Evolutionary conservation across 2,113 vertebrate species (phyloP), one percentile per base, ranked within the genome.

Genomic region (Thalassoma bifasciatum): DNA sequence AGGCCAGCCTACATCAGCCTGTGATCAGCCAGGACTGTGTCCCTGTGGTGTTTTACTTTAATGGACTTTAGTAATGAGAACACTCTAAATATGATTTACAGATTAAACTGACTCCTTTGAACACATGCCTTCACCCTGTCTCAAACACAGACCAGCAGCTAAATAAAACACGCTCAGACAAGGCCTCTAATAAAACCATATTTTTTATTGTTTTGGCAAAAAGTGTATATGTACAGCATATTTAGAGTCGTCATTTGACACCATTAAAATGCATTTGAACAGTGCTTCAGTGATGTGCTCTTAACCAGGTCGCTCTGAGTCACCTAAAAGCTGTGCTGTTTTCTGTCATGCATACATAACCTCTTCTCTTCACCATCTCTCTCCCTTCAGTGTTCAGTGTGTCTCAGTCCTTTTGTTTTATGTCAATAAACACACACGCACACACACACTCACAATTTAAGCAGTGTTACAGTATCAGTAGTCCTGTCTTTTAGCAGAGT

Each of bases 181-280:
- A 86, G 54, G 17, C 52, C 26, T 88, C 72, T 91, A 92, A 87
- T 88, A 92, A 93, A 94, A 89, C 72, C 57, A 69, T 83, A 61
- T 70, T 84, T 85, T 77, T 90, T 81, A 78, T 88, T 92, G 90
- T 89, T 94, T 94, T 92, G 94, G 92, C 92, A 93, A 93, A 93
- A 94, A 91, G 76, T 84, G 83, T 86, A 79, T 92, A 91, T 92
- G 64, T 91, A 93, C 92, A 92, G 88, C 80, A 13, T 88, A 85
- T 92, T 86, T 84, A 86, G 88, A 82, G 84, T 89, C 67, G 70
- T 88, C 72, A 80, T 91, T 93, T 90, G 89, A 92, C 91, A 92
- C 91, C 87, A 88, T 89, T 90, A 85, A 87, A 92, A 93, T 92
- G 83, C 84, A 91, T 92, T 69, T 79, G 72, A 92, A 92, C 80